These are phyloP conservation scores for Hippocampus zosterae DNA, from an alignment of 2,113 vertebrate genomes.

Conservation along the genomic window DNA sequence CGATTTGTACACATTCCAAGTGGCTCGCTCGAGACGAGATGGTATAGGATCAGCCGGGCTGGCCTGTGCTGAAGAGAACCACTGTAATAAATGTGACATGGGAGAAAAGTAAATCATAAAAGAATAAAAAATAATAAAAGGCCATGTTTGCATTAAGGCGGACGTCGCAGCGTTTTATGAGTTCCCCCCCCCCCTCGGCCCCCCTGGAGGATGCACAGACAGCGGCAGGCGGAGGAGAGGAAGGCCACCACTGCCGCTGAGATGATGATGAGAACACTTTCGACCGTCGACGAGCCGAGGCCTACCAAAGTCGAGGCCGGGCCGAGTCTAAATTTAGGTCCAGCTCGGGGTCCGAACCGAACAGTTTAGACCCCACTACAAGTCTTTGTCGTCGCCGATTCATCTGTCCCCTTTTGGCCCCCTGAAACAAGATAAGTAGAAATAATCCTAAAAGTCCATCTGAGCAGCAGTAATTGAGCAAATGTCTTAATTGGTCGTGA, in stretches of 20 bases:
- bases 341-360: neutral
- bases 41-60: neutral
- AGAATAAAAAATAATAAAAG: slow-evolving; percentile 4
- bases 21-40: neutral
- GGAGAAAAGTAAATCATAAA: neutral
- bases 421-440: neutral
- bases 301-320: neutral
- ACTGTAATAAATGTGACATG: neutral
- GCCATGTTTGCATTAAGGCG: neutral
- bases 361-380: neutral
- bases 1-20: neutral
- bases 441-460: neutral
- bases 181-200: no score
- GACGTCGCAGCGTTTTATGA: neutral
- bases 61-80: neutral
- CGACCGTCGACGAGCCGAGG: neutral
- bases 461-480: neutral
- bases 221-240: neutral
- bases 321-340: neutral
- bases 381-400: neutral
- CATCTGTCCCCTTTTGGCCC: neutral
- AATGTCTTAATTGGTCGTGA: neutral
- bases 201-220: neutral
- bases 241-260: neutral
- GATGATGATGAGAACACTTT: neutral